A percentile compares a stretch with the other conserved stretches of the same genome.
Conservation (phyloP, 2,797 vertebrate genomes). For the Eospalax fontanierii region DNA sequence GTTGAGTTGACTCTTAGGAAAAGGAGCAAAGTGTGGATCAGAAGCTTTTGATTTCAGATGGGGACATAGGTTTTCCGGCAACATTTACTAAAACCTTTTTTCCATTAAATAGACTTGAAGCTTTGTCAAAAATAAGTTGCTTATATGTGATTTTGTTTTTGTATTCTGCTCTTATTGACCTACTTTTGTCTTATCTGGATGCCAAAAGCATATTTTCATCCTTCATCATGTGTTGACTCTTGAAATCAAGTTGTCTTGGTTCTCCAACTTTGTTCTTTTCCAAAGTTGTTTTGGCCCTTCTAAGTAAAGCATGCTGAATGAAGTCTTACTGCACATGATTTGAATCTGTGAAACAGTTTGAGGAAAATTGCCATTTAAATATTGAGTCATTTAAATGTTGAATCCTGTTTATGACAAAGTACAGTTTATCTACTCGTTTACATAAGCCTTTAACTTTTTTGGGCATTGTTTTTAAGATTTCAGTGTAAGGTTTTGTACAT, state of each 20-base stretch:
- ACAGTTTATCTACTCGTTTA: background rate
- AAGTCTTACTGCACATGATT: constrained; percentile 27
- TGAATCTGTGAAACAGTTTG: constrained; percentile 28
- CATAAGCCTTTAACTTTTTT: background rate
- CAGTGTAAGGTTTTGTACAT: background rate
- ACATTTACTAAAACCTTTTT: constrained; percentile 10
- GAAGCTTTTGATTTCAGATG: background rate
- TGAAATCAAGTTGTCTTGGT: constrained; percentile 21
- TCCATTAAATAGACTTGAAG: constrained; percentile 26
- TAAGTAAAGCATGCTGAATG: background rate
- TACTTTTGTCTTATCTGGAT: background rate
- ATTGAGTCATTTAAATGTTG: too few species aligned
- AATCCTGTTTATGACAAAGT: background rate
- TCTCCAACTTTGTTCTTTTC: background rate
- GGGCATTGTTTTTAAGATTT: constrained; percentile 32
- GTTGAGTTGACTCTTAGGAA: background rate
- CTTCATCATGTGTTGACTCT: background rate
- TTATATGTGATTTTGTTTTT: constrained; percentile 19
- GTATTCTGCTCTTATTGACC: background rate
- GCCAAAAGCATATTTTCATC: background rate
- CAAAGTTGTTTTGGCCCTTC: constrained; percentile 13
- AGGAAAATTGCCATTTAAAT: background rate
- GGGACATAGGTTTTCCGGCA: background rate
- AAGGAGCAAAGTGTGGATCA: background rate
- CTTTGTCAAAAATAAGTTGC: constrained; percentile 18